These are phyloP conservation scores for Coregonus suidteri DNA, from an alignment of 2,797 vertebrate species.

Conservation along the genomic window DNA sequence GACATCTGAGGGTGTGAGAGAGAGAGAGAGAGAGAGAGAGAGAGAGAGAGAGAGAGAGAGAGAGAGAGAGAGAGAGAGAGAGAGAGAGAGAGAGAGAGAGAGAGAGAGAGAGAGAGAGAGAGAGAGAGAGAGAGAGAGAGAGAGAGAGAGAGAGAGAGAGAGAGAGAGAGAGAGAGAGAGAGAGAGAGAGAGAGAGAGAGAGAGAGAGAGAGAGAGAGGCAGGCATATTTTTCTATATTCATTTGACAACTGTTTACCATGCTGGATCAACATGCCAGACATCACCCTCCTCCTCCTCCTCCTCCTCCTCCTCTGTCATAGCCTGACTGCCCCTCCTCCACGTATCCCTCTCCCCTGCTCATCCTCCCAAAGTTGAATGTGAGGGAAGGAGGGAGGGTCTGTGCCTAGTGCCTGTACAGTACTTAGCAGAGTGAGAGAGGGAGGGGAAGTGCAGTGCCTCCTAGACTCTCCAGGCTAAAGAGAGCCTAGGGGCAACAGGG, in stretches of 20 bases:
- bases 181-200: conserved; percentile 11
- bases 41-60: no score
- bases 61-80: conserved; percentile 7
- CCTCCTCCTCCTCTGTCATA: conserved; percentile 18
- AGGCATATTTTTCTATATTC: conserved; percentile 18
- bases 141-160: no score
- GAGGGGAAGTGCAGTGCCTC: background rate
- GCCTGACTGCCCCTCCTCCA: conserved; percentile 17
- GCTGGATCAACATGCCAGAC: conserved; percentile 25
- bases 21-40: no score
- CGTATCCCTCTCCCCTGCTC: background rate
- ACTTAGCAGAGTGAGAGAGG: conserved; percentile 18
- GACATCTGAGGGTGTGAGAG: background rate
- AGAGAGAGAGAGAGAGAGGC: conserved; percentile 26
- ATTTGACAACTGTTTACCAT: conserved; percentile 46
- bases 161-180: no score
- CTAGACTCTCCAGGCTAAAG: background rate
- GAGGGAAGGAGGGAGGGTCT: conserved; percentile 18
- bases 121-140: background rate
- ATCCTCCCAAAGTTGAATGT: conserved; percentile 38
- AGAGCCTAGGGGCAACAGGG: background rate
- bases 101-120: conserved; percentile 12
- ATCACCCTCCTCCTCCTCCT: conserved; percentile 4
- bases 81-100: conserved; percentile 17
- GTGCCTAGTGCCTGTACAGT: background rate